Evolutionary conservation across 2,888 invertebrate genomes (phyloP).

Genomic region (Troglohyphantes excavatus): DNA sequence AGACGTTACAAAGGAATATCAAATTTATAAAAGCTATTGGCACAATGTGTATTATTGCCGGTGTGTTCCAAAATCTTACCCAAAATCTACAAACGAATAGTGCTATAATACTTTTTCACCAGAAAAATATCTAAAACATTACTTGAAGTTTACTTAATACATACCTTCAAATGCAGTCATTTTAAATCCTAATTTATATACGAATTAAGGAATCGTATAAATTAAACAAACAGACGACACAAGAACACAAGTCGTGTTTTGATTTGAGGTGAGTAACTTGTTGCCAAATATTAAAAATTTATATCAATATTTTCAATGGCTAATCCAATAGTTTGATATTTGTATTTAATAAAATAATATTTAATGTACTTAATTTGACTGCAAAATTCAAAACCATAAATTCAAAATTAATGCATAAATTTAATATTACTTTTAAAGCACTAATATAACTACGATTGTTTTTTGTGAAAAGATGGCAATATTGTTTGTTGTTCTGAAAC

Average conservation of each 20-base stretch:
- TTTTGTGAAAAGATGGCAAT: background rate
- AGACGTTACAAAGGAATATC: too few relatives aligned
- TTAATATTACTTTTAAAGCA: too few relatives aligned
- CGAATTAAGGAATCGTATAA: background rate
- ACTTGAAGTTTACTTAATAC: background rate
- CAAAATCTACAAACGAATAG: too few relatives aligned
- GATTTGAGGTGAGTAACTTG: background rate
- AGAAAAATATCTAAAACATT: too few relatives aligned
- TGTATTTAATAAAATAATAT: too few relatives aligned
- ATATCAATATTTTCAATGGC: background rate
- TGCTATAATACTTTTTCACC: background rate
- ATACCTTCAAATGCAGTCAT: slow-evolving; percentile 83
- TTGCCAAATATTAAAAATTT: slow-evolving; percentile 5
- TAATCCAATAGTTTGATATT: background rate
- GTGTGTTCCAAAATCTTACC: too few relatives aligned
- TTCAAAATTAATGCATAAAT: too few relatives aligned
- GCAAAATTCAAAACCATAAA: too few relatives aligned
- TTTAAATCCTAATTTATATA: background rate
- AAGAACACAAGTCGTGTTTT: background rate
- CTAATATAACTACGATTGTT: too few relatives aligned
- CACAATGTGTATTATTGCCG: too few relatives aligned
- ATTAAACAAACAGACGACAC: background rate
- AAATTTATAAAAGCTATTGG: too few relatives aligned
- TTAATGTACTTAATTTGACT: too few relatives aligned
- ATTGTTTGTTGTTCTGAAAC: background rate